Base-by-base conservation (phyloP, 1,140 invertebrate species). In the Wasmannia auropunctata region DNA sequence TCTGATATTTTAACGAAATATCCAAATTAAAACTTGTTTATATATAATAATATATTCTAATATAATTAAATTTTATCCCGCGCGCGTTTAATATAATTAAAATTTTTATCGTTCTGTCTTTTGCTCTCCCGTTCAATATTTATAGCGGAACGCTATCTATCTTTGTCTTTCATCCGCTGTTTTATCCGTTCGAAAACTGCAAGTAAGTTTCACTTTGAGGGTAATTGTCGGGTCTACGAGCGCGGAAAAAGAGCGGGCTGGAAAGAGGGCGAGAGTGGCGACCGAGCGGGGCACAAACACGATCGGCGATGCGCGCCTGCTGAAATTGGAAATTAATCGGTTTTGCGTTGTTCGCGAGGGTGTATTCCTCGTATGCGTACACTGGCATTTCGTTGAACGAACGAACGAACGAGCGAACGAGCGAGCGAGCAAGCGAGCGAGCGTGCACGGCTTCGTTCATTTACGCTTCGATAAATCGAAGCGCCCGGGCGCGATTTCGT, bases 241-340 rank as follows among this genome's bases (percentile, higher is more conserved):
- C n/a, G 51, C 37, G 37, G 37, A 28, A 74, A 80, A 80, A 72
- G 79, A 74, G 67, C 10, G 79, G 51, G 34, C 40, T 37, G 79
- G 14, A 43, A n/a, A 43, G 43, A 37, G 67, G 54, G 28, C 43
- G 51, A 43, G 49, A 31, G 51, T 43, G 67, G 67, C 79, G 79
- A 83, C 56, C 67, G 65, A 83, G 79, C 79, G 67, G 37, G 69
- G 51, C 79, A 83, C 40, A 62, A 62, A 46, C 51, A 81, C 87
- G 75, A 81, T 89, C 69, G 43, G 34, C 51, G 83, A 89, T 89
- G 75, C 62, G 63, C 56, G 54, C 76, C 69, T 43, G 51, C 40
- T 56, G n/a, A 77, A 76, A 83, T 51, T 28, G 77, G 70, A 60
- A 72, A 88, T 88, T 88, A 88, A 86, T 89, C 70, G 88, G 87